These are phyloP conservation scores for Oryctolagus cuniculus DNA, from an alignment of 2,113 vertebrate genomes.

Conservation along the genomic window mOryCun1.1 NC_091434.1:82710001-82710500, in stretches of 20 bases:
- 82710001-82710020: too few species aligned
- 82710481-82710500: neutral
- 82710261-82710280: neutral
- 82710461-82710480: neutral
- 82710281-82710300: constrained; percentile 7
- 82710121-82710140: neutral
- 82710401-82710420: neutral
- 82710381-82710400: neutral
- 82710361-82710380: neutral
- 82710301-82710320: neutral
- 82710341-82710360: neutral
- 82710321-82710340: neutral
- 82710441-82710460: neutral
- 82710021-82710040: too few species aligned
- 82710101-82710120: neutral
- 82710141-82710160: neutral
- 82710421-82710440: neutral
- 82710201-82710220: neutral
- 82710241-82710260: neutral
- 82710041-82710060: too few species aligned
- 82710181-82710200: neutral
- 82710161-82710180: constrained; percentile 48
- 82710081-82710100: too few species aligned
- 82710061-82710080: too few species aligned
- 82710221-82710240: neutral